Evolutionary conservation across 1,140 invertebrate species (phyloP).

Genomic region (Hypothenemus hampei): DNA sequence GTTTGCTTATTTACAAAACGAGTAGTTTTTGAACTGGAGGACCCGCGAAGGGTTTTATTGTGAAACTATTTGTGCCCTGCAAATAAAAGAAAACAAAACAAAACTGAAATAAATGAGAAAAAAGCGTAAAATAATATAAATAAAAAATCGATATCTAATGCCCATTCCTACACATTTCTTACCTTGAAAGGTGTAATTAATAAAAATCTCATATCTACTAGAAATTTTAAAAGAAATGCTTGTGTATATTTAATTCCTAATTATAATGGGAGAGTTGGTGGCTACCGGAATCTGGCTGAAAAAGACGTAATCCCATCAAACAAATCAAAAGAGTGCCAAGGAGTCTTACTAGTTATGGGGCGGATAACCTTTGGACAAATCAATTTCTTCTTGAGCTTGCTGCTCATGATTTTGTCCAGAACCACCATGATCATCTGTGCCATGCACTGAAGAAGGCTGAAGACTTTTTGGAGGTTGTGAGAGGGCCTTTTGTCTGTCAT

Average conservation of each 20-base stretch:
- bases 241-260: conserved; percentile 10
- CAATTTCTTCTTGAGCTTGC: no score
- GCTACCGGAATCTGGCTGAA: conserved; percentile 6
- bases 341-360: conserved; percentile 18
- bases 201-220: no score
- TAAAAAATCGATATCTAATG: no score
- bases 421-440: neutral
- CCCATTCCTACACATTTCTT: no score
- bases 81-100: conserved; percentile 33
- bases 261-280: conserved; percentile 7
- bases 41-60: conserved; percentile 28
- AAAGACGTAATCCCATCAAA: neutral
- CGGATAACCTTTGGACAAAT: conserved; percentile 22
- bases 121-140: conserved; percentile 6
- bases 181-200: no score
- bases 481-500: no score
- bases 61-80: conserved; percentile 40
- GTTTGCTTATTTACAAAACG: conserved; percentile 1
- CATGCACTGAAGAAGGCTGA: no score
- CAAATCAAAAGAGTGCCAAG: conserved; percentile 1
- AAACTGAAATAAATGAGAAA: conserved; percentile 26
- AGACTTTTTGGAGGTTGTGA: no score
- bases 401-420: no score
- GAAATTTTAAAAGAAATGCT: no score
- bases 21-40: neutral